These are phyloP conservation scores for Babyrousa celebensis DNA, from an alignment of 2,797 vertebrate genomes.

Conservation along the genomic window DNA sequence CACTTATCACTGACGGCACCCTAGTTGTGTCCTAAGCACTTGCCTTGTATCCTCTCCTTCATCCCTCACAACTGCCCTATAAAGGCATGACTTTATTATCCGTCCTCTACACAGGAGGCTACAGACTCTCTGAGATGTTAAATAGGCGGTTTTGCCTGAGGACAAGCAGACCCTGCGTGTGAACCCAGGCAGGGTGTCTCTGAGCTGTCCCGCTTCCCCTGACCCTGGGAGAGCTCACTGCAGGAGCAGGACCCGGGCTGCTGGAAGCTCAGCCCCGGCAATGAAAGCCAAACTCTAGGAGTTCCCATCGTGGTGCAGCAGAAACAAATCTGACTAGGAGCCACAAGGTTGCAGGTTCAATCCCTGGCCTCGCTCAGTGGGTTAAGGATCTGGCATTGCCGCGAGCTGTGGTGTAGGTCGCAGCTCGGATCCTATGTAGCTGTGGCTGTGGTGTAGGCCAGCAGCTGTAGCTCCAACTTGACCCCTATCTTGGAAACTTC, in stretches of 20 bases:
- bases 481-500: too few relatives aligned
- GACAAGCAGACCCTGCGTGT: background rate
- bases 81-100: background rate
- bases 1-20: background rate
- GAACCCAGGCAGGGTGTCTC: background rate
- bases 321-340: too few relatives aligned
- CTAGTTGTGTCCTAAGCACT: background rate
- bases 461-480: too few relatives aligned
- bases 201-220: background rate
- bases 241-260: background rate
- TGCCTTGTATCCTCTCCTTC: background rate
- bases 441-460: too few relatives aligned
- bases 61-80: background rate
- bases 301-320: too few relatives aligned
- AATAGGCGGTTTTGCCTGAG: accelerated
- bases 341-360: too few relatives aligned
- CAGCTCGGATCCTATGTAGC: too few relatives aligned
- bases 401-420: too few relatives aligned
- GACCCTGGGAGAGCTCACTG: background rate
- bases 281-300: background rate
- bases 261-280: background rate
- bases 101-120: background rate
- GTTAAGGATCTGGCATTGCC: too few relatives aligned
- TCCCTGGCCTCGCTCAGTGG: too few relatives aligned
- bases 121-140: background rate